Evolutionary conservation across 2,888 invertebrate species (phyloP).

Genomic region (Heliconius hortense): DNA sequence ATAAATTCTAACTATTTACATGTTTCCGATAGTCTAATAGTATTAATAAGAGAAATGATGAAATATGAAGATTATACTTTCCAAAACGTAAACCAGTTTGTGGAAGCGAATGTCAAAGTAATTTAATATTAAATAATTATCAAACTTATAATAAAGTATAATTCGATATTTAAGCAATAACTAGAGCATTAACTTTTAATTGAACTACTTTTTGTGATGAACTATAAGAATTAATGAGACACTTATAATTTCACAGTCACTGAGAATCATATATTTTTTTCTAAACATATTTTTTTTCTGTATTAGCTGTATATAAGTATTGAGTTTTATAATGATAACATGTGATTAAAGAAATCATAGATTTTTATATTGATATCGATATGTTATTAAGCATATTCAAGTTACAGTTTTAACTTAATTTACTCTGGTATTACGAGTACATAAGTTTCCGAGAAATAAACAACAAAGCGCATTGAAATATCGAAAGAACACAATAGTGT

Average conservation of each 20-base stretch:
- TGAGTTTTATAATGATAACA: background rate
- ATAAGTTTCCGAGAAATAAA: background rate
- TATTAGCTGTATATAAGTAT: background rate
- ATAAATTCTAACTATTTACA: background rate
- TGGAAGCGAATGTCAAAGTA: background rate
- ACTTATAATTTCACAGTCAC: background rate
- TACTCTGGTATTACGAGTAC: background rate
- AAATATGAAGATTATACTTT: background rate
- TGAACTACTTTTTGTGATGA: conserved; percentile 24
- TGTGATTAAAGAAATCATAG: background rate
- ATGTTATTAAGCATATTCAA: background rate
- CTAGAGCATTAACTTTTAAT: conserved; percentile 38
- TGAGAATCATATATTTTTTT: background rate
- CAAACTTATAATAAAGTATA: conserved; percentile 11
- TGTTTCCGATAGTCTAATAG: background rate
- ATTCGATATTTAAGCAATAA: conserved; percentile 23
- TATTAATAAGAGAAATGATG: background rate
- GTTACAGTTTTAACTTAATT: background rate
- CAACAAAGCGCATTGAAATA: conserved; percentile 4
- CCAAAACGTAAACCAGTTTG: background rate
- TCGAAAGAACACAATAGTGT: conserved; percentile 2
- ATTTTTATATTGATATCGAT: background rate
- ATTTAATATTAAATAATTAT: background rate
- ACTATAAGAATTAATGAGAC: conserved; percentile 20
- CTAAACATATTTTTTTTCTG: background rate